A percentile compares a stretch with the other conserved stretches of the same genome.
These are phyloP conservation scores for Cephus sareptanus DNA, from an alignment of 2,888 invertebrate genomes.

Conservation along the genomic window DNA sequence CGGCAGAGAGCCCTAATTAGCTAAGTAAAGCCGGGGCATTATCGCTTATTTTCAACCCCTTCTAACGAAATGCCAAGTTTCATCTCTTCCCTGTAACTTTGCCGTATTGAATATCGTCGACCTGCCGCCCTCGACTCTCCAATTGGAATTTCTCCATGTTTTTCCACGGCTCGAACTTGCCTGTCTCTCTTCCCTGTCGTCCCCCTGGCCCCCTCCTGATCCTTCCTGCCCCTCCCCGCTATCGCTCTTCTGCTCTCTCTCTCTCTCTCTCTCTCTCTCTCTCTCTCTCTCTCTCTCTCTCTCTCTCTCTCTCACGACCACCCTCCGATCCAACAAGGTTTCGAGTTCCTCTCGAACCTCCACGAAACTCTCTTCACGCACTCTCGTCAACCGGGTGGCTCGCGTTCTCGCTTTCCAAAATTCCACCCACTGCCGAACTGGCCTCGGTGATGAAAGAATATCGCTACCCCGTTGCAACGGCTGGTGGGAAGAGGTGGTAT, in stretches of 20 bases:
- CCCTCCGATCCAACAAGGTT: constrained; percentile 30
- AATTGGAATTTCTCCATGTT: constrained; percentile 13
- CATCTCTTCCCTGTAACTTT: constrained; percentile 12
- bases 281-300: constrained; percentile 26
- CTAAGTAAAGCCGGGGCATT: constrained; percentile 65
- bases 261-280: constrained; percentile 27
- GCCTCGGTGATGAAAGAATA: neutral
- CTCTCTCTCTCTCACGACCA: constrained; percentile 33
- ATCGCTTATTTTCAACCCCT: constrained; percentile 63
- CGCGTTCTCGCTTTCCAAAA: constrained; percentile 13
- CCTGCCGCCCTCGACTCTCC: constrained; percentile 13
- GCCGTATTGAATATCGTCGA: constrained; percentile 7
- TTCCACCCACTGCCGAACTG: neutral
- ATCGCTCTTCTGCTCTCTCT: constrained; percentile 22
- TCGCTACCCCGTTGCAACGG: neutral
- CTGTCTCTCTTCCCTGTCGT: constrained; percentile 18
- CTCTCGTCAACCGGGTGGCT: constrained; percentile 17
- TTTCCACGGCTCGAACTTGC: constrained; percentile 10
- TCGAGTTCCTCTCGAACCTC: constrained; percentile 24
- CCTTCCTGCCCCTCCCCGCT: constrained; percentile 10
- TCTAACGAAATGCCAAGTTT: constrained; percentile 28
- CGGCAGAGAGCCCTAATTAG: constrained; percentile 57
- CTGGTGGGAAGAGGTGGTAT: neutral
- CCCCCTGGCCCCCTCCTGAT: constrained; percentile 2
- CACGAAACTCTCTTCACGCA: constrained; percentile 15